Conservation (phyloP, 2,113 vertebrate species). For the Pachyramphus minor region DNA sequence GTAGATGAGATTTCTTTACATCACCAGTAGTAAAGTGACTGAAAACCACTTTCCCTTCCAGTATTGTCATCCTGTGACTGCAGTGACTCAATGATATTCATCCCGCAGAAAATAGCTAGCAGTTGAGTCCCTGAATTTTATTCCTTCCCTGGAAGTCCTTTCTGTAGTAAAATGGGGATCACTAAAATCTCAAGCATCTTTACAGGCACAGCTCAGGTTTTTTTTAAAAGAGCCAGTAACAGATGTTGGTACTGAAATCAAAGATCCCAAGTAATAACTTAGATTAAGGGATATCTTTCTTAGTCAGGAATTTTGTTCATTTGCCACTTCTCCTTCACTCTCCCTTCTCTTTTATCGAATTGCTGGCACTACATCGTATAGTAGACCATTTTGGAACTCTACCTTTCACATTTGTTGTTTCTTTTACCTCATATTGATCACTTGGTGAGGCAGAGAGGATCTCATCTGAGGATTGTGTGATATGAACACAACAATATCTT, state of each 20-base stretch:
- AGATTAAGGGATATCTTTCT: not conserved
- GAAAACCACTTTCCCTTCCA: not conserved
- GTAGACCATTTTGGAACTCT: not conserved
- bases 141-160: not conserved
- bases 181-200: not conserved
- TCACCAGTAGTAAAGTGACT: not conserved
- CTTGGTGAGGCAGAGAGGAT: not conserved
- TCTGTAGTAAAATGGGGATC: not conserved
- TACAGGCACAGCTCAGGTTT: not conserved
- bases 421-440: not conserved
- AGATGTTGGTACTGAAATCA: not conserved
- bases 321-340: not conserved
- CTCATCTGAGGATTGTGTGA: not conserved
- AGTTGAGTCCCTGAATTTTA: not conserved
- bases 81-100: not conserved
- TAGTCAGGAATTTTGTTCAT: not conserved
- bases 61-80: not conserved
- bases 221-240: not conserved
- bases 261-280: not conserved
- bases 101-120: not conserved
- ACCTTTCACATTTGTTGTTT: not conserved
- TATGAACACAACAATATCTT: not conserved
- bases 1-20: fast-evolving
- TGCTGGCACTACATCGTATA: not conserved
- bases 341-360: not conserved